Evolutionary conservation across 2,797 vertebrate genomes (phyloP).

Genomic region (Clarias platycephalus): DNA sequence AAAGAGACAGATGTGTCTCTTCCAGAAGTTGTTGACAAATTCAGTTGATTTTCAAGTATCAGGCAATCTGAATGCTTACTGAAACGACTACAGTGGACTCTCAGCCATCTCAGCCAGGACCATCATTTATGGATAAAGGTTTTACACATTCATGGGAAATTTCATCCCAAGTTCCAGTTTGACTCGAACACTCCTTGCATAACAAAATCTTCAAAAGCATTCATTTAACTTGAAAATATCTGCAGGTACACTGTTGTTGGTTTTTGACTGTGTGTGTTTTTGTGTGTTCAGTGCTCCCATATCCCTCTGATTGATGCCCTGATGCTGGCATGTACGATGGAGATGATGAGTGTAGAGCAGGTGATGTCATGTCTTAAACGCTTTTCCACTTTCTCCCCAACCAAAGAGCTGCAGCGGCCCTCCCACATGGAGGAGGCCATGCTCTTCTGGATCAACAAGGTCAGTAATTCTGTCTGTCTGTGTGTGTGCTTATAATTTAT

Average conservation of each 20-base stretch:
- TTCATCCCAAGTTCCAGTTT: no score
- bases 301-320: constrained; percentile 93
- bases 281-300: constrained; percentile 80
- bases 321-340: constrained; percentile 89
- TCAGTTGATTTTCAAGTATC: no score
- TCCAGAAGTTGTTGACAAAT: no score
- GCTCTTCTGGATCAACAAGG: constrained; percentile 98
- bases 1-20: no score
- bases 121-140: no score
- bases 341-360: constrained; percentile 95
- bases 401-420: constrained; percentile 88
- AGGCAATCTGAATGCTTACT: no score
- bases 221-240: background rate
- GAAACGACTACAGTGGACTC: no score
- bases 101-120: no score
- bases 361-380: constrained; percentile 89
- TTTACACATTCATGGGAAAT: no score
- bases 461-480: constrained; percentile 52
- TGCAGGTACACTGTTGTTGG: background rate
- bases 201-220: background rate
- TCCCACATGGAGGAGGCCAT: constrained; percentile 92
- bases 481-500: background rate
- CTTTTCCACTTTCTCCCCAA: constrained; percentile 90
- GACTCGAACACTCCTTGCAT: no score
- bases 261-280: constrained; percentile 12